Percentiles rank a stretch among this genome's conserved stretches.
These are phyloP conservation scores for Amiota minor DNA, from an alignment of 2,888 invertebrate genomes.

Conservation along the genomic window DNA sequence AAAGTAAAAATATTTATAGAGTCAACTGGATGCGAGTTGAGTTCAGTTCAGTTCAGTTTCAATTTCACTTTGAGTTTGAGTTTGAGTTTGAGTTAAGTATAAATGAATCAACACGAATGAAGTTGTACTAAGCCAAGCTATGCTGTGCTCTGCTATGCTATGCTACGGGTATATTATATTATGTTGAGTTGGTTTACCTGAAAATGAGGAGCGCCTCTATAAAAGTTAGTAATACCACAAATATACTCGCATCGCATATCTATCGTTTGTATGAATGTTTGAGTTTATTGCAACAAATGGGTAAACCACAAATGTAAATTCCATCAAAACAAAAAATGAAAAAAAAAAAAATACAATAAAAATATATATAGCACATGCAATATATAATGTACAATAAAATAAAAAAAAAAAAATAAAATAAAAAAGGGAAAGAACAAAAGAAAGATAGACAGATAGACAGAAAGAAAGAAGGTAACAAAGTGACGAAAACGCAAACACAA, in stretches of 20 bases:
- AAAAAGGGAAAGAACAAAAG: background rate
- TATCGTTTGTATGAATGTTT: background rate
- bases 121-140: background rate
- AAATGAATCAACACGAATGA: background rate
- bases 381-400: background rate
- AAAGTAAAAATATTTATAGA: conserved; percentile 10
- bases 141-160: background rate
- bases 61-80: no score
- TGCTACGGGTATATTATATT: background rate
- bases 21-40: background rate
- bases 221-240: no score
- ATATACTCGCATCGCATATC: background rate
- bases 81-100: no score
- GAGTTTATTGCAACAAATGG: background rate
- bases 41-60: background rate
- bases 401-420: background rate
- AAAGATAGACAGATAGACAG: background rate
- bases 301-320: conserved; percentile 11
- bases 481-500: conserved; percentile 59
- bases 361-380: background rate
- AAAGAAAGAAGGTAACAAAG: conserved; percentile 6
- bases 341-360: conserved; percentile 13
- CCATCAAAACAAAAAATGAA: conserved; percentile 12
- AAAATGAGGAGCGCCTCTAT: no score
- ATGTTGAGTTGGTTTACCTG: no score